A percentile compares a stretch with the other conserved stretches of the same genome.
Evolutionary conservation across 2,797 vertebrate species (phyloP).

Genomic region (Agapornis canus): DNA sequence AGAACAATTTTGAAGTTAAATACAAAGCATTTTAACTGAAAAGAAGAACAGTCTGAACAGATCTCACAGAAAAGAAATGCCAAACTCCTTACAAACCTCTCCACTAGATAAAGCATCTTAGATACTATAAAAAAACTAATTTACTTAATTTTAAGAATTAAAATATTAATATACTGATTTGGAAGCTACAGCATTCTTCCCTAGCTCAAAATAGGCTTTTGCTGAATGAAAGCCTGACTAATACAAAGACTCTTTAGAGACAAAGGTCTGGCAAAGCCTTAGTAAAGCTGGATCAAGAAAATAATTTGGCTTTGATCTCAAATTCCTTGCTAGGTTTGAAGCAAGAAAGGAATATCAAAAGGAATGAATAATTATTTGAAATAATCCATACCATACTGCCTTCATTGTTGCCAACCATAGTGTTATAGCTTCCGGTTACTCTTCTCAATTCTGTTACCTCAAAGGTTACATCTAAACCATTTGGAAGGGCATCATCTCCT

Average conservation of each 20-base stretch:
- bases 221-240: neutral
- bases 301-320: neutral
- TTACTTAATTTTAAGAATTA: neutral
- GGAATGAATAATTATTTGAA: neutral
- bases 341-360: neutral
- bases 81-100: neutral
- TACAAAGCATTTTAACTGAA: neutral
- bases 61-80: neutral
- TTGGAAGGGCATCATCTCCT: conserved; percentile 91
- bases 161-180: neutral
- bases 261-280: neutral
- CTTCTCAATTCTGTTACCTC: conserved; percentile 91
- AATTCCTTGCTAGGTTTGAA: neutral
- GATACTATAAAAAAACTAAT: neutral
- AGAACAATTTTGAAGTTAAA: neutral
- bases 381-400: conserved; percentile 91
- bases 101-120: neutral
- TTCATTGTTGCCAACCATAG: conserved; percentile 98
- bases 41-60: neutral
- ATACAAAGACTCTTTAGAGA: neutral
- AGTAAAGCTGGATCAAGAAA: neutral
- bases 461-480: conserved; percentile 93
- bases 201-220: neutral
- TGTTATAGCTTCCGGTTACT: conserved; percentile 95
- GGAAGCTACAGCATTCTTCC: neutral